Evolutionary conservation across 2,113 vertebrate species (phyloP), one percentile per base, ranked within the genome.

Genomic region (Pangasianodon gigas): DNA sequence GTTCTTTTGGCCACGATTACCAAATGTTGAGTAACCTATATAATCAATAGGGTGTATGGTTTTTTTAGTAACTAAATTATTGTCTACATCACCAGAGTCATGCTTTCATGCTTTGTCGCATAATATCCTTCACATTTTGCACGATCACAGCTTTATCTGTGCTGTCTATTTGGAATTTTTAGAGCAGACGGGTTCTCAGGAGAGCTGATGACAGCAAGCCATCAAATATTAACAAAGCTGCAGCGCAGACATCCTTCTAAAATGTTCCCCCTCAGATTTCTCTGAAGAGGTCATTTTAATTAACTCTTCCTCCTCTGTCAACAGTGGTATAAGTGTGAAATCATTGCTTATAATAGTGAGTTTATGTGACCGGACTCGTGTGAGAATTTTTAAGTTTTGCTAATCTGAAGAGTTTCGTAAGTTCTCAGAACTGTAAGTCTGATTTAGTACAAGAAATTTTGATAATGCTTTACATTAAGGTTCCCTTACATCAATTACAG

Each of bases 141-240:
- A 37, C 24, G 54, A 83, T 58, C 87, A 82, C 18, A 77, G 54
- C 84, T 51, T 58, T 48, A 91, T 88, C 81, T 88, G 21, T 46
- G 85, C 58, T 67, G 90, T 87, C 87, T 89, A 90, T 88, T 80
- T 88, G 86, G 79, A 58, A 71, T 62, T 58, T 56, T 58, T 46
- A 69, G 71, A 58, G 75, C 80, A 11, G 44, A 32, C 10, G 19
- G 51, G 54, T 83, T 89, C 84, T 77, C 29, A 4, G 29, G 52
- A 90, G 84, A 86, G 88, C 90, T 91, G 92, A 91, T 89, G 71
- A 82, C 90, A 93, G 92, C 90, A 88, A 29, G 29, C n/a, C 89
- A 92, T 93, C 85, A 90, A 93, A 91, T 91, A 93, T 92, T 92
- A 89, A 93, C 60, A 62, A 87, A 56, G 82, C 62, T 37, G 46